Conservation (phyloP, 1,140 invertebrate genomes). For the Triops longicaudatus region DNA sequence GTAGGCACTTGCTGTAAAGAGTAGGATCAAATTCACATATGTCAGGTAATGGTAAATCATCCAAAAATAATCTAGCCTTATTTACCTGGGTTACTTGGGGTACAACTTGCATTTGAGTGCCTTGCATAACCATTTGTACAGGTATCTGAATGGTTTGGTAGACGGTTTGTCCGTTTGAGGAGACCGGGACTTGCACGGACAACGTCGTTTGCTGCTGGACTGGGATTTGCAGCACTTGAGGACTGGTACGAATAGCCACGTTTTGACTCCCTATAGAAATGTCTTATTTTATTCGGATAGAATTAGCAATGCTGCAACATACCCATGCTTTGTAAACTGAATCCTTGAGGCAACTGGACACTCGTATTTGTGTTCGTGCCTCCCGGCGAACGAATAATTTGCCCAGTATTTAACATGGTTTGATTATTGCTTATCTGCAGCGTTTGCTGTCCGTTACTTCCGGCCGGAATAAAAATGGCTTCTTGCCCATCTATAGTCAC, state of each 20-base stretch:
- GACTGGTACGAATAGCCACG: conserved; percentile 56
- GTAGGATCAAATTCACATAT: not conserved
- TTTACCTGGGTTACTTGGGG: conserved; percentile 46
- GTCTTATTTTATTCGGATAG: not conserved
- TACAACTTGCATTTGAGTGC: conserved; percentile 58
- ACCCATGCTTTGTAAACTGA: conserved; percentile 24
- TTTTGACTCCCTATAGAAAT: conserved; percentile 51
- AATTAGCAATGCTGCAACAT: not conserved
- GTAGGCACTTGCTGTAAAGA: conserved; percentile 36
- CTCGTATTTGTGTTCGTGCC: conserved; percentile 31
- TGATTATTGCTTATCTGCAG: conserved; percentile 40
- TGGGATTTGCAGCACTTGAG: conserved; percentile 65
- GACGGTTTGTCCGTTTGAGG: conserved; percentile 81
- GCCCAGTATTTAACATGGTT: conserved; percentile 50
- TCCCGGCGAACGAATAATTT: conserved; percentile 51
- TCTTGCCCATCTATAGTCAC: conserved; percentile 88
- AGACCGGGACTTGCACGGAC: conserved; percentile 85
- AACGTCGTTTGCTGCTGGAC: conserved; percentile 65
- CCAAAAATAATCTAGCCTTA: too few species aligned
- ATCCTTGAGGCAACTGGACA: not conserved
- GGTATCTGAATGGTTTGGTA: conserved; percentile 89
- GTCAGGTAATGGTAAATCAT: not conserved
- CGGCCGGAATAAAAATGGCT: conserved; percentile 68
- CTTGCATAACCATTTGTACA: conserved; percentile 52
- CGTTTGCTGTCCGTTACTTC: conserved; percentile 33